A percentile compares a stretch with the other conserved stretches of the same genome.
phyloP scores from a whole-genome alignment of 2,113 vertebrate genomes.

The Catharus fuscescens region DNA sequence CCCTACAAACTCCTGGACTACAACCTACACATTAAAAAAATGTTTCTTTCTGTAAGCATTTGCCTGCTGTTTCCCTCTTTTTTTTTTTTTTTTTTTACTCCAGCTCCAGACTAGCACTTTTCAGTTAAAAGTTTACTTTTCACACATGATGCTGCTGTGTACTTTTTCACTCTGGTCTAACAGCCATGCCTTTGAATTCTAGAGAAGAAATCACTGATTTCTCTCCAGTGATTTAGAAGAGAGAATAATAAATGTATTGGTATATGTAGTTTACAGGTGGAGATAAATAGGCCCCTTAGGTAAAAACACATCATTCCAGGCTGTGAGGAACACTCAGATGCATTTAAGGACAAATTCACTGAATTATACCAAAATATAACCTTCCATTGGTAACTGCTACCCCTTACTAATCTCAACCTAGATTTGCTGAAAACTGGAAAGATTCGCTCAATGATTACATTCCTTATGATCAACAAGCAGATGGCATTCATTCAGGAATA shows the following conservation, averaged over 20 bases:
- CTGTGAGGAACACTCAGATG: not conserved
- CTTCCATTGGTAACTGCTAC: not conserved
- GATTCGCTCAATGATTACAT: not conserved
- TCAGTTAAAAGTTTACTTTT: not conserved
- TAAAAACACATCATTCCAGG: not conserved
- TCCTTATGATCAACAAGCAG: not conserved
- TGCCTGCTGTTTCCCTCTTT: not conserved
- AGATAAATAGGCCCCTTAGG: not conserved
- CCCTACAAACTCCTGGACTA: not conserved
- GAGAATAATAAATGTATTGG: not conserved
- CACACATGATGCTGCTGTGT: not conserved
- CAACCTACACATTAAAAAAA: not conserved
- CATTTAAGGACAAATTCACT: not conserved
- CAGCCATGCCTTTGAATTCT: not conserved
- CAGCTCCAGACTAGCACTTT: not conserved
- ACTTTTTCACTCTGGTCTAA: not conserved
- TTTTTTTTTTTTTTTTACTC: not conserved
- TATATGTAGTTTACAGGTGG: not conserved
- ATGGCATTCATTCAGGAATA: not conserved
- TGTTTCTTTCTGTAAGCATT: not conserved
- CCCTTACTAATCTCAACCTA: not conserved
- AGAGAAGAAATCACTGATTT: not conserved
- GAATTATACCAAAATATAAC: not conserved
- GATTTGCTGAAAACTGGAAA: not conserved
- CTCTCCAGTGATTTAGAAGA: not conserved